Evolutionary conservation across 2,888 invertebrate species (phyloP), one percentile per base, ranked within the genome.

Genomic region (Trachelus iudaicus): DNA sequence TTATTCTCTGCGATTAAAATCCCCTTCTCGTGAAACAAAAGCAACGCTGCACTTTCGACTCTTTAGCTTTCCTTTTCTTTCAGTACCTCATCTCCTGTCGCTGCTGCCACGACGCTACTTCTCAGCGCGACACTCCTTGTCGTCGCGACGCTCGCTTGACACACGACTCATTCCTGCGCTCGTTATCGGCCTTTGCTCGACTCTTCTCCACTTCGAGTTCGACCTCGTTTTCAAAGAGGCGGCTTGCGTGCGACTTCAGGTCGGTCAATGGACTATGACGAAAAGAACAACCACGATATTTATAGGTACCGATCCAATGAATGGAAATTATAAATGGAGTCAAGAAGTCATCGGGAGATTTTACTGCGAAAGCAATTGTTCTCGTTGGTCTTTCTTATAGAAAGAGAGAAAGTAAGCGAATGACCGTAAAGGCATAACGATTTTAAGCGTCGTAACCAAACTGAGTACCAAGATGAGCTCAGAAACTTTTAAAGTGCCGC

Each of bases 401-500:
- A 73, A 73, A 69, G 85, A 80, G 80, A 73, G 82, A 79, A 76
- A 80, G 80, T 81, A 79, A 80, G 83, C 81, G 68, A 76, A 73
- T 33, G 71, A 56, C 80, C 80, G 79, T 82, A 77, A 77, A 77
- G 77, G 77, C 76, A 56, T 23, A 56, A 56, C 56, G 23, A 56
- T 56, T 56, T 56, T 23, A 56, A 9, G 56, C 56, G 23, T 56
- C 56, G 23, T 23, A 56, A 56, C 56, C 56, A 56, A 56, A 56
- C 23, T 15, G 56, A 56, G 56, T 80, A 76, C 80, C 78, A 82
- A 88, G 88, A 90, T 88, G 89, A 88, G 87, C 87, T 88, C 84
- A 84, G 87, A 87, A 85, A 87, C 86, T 89, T 88, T 86, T 89
- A 90, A 90, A 91, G 91, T 89, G 91, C 89, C 89, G 91, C 91